phyloP scores from a whole-genome alignment of 1,140 invertebrate species.

The Akabosia matsudoensis region DNA sequence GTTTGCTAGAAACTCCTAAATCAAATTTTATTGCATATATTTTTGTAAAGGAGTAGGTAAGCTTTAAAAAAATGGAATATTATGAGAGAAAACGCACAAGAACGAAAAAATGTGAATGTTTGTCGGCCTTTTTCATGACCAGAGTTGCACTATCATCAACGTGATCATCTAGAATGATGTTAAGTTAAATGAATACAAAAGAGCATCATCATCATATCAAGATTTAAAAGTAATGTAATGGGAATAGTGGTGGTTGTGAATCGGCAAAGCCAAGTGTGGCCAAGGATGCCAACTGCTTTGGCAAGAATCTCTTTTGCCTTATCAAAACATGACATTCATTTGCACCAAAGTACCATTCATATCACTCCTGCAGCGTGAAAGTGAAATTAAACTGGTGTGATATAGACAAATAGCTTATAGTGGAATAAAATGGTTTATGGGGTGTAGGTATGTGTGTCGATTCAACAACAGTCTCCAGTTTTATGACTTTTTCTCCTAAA shows the following conservation, averaged over 20 bases:
- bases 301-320: neutral
- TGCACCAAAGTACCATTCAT: constrained; percentile 12
- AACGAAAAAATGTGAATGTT: neutral
- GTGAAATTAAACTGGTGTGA: neutral
- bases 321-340: constrained; percentile 21
- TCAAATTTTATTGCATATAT: constrained; percentile 24
- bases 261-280: neutral
- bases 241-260: neutral
- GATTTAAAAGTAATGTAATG: neutral
- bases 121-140: constrained; percentile 18
- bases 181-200: neutral
- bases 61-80: neutral
- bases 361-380: neutral
- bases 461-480: neutral
- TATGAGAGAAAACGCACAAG: neutral
- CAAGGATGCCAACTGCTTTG: neutral
- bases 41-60: neutral
- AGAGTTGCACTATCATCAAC: neutral
- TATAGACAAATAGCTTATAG: neutral
- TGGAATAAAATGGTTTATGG: neutral
- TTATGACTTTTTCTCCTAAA: constrained; percentile 17
- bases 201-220: neutral
- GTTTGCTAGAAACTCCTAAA: constrained; percentile 4
- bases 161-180: constrained; percentile 9
- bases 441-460: neutral